Evolutionary conservation across 2,888 invertebrate genomes (phyloP), one percentile per base, ranked within the genome.

Genomic region (Sepiola atlantica): DNA sequence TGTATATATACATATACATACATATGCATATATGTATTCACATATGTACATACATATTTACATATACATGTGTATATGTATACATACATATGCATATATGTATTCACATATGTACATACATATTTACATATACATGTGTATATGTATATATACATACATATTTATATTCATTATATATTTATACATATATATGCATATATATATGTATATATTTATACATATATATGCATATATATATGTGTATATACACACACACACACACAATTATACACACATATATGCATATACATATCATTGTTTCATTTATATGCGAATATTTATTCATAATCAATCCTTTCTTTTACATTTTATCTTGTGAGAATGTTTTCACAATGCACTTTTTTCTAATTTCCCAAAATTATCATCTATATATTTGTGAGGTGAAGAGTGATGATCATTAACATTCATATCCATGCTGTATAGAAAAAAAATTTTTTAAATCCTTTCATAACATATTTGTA

Each of bases 341-440:
- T 77, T 14, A 77, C 8, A 77, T 77, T 77, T 77, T n/a, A n/a
- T 77, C n/a, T 77, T n/a, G 32, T 77, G n/a, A 77, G 77, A 77
- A 77, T 77, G 77, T 77, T 77, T 77, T 77, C 77, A 77, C 77
- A 77, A 77, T 77, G 32, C 77, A 77, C 77, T n/a, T n/a, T 77
- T 77, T 32, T n/a, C n/a, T 77, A 77, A 77, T 77, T 77, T 77
- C 77, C 77, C n/a, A 14, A 77, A 77, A 77, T n/a, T 77, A 77
- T 32, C 77, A 77, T 77, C 18, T n/a, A 32, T 77, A 32, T 77
- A 32, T 77, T 32, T 77, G 77, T 77, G 32, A 14, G 28, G n/a
- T 10, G 77, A 77, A 32, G 3, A n/a, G 32, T 77, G n/a, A 16
- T 77, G 28, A 12, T 32, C 77, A 77, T 77, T 77, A 77, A 14